phyloP scores from a whole-genome alignment of 2,113 vertebrate species.

The Sinocyclocheilus anophthalmus region DNA sequence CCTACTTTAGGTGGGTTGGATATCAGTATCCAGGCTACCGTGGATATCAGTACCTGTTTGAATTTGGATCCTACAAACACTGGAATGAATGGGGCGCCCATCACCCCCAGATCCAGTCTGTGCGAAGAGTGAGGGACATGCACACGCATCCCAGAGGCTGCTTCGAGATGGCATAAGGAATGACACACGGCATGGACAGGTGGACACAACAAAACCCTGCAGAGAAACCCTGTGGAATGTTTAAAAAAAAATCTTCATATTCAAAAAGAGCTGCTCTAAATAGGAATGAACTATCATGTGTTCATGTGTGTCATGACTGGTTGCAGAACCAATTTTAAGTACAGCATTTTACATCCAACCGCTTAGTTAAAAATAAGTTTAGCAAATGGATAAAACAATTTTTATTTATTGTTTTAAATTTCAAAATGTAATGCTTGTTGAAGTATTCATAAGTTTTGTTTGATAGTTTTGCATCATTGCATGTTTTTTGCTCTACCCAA shows the following conservation, averaged over 20 bases:
- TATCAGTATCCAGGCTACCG: constrained; percentile 86
- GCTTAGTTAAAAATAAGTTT: not conserved
- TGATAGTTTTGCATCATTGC: not conserved
- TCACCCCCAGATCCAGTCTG: constrained; percentile 82
- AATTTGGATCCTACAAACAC: constrained; percentile 78
- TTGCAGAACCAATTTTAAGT: not conserved
- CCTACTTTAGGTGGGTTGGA: constrained; percentile 78
- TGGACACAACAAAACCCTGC: constrained; percentile 34
- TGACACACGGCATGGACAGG: constrained; percentile 31
- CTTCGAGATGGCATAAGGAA: constrained; percentile 74
- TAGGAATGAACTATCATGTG: not conserved
- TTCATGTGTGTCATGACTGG: not conserved
- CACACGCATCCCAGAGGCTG: constrained; percentile 79
- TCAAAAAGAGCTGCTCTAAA: not conserved
- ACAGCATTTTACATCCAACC: not conserved
- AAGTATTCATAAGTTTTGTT: not conserved
- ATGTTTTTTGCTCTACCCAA: not conserved
- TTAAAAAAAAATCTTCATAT: not conserved
- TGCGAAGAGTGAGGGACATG: constrained; percentile 83
- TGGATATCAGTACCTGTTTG: constrained; percentile 81
- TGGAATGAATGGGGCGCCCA: constrained; percentile 84
- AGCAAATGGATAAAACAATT: not conserved
- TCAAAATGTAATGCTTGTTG: not conserved
- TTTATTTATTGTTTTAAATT: not conserved
- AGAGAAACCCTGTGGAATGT: constrained; percentile 12